Conservation (phyloP, 2,797 vertebrate species). For the Anabacerthia variegaticeps region DNA sequence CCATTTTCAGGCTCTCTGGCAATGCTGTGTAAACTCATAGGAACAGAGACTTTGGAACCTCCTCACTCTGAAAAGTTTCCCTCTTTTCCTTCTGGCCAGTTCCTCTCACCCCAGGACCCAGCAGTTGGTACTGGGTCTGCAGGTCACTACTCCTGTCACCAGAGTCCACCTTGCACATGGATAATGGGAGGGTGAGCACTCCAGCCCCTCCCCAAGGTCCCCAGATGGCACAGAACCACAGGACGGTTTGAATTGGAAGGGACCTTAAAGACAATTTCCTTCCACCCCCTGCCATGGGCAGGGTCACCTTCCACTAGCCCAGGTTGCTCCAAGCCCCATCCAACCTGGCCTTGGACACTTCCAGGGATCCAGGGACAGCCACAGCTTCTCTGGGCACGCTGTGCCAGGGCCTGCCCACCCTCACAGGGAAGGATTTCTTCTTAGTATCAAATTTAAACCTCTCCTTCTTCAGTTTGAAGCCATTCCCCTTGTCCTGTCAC, state of each 20-base stretch:
- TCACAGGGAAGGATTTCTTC: background rate
- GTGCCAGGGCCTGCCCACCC: too few species aligned
- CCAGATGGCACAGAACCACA: background rate
- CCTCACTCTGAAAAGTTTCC: background rate
- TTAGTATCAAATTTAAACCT: background rate
- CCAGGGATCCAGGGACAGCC: too few species aligned
- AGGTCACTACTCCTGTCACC: background rate
- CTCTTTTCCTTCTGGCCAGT: background rate
- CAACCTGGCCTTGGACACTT: too few species aligned
- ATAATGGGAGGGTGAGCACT: background rate
- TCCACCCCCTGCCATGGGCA: background rate
- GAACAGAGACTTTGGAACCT: background rate
- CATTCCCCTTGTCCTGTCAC: background rate
- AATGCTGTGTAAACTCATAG: background rate
- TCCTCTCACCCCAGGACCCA: background rate
- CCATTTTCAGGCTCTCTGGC: background rate
- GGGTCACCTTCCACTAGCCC: too few species aligned
- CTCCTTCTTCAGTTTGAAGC: fast-evolving
- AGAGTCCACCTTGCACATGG: fast-evolving
- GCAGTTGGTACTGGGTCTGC: background rate
- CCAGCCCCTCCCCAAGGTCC: background rate
- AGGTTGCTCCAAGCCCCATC: too few species aligned
- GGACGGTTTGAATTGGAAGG: background rate
- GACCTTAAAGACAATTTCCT: fast-evolving
- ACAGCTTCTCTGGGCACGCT: too few species aligned